A percentile compares a stretch with the other conserved stretches of the same genome.
Evolutionary conservation across 2,113 vertebrate species (phyloP).

Genomic region (Neogobius melanostomus): DNA sequence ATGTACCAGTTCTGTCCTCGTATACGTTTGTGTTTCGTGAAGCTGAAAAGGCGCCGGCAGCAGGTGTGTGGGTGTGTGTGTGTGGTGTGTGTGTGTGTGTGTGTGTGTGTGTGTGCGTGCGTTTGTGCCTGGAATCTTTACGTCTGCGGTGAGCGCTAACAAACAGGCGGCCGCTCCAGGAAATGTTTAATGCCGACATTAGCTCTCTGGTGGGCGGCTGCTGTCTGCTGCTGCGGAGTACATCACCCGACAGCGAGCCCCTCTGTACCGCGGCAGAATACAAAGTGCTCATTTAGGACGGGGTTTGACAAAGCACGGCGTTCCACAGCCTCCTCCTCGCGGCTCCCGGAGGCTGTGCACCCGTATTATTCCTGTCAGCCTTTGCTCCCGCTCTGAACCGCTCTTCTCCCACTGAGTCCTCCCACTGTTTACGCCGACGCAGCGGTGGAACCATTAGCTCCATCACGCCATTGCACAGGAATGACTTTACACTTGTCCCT

Average conservation of each 20-base stretch:
- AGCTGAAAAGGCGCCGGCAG: too few species aligned
- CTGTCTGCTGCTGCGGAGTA: conserved; percentile 31
- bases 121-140: conserved; percentile 20
- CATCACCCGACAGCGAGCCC: conserved; percentile 41
- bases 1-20: too few species aligned
- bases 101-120: conserved; percentile 4
- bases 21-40: too few species aligned
- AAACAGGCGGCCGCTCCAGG: conserved; percentile 48
- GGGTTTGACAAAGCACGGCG: conserved; percentile 42
- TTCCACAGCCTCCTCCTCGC: conserved; percentile 15
- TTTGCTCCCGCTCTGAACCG: too few species aligned
- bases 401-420: too few species aligned
- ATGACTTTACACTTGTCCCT: too few species aligned
- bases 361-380: too few species aligned
- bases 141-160: conserved; percentile 24
- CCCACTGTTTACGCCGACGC: too few species aligned
- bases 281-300: conserved; percentile 53
- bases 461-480: too few species aligned
- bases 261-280: conserved; percentile 42
- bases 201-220: conserved; percentile 35
- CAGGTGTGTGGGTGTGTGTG: too few species aligned
- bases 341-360: too few species aligned
- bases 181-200: conserved; percentile 58
- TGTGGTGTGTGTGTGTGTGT: neutral
- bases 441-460: too few species aligned